These are phyloP conservation scores for Caenorhabditis tropicalis DNA, from an alignment of 1,140 invertebrate genomes.

Conservation along the genomic window DNA sequence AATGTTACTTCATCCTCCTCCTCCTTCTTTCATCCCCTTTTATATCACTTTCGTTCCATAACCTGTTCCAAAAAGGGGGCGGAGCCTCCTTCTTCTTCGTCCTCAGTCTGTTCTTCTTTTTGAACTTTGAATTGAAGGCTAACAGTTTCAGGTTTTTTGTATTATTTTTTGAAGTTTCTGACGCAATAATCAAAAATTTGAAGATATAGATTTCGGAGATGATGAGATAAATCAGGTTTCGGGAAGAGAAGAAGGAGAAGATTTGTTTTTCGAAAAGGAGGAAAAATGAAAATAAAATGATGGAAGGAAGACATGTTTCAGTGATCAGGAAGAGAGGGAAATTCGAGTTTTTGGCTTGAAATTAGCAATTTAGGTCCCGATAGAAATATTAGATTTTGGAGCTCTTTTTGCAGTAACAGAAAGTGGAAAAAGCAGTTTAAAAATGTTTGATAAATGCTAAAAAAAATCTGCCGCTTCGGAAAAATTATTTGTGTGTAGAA, in stretches of 20 bases:
- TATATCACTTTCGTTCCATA: not conserved
- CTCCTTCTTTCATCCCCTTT: not conserved
- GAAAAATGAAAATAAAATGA: not conserved
- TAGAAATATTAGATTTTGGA: too few species aligned
- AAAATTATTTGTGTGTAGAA: too few species aligned
- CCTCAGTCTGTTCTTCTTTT: slow-evolving; percentile 14
- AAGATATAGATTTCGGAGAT: not conserved
- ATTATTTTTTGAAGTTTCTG: not conserved
- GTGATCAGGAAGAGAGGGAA: not conserved
- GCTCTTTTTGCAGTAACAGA: too few species aligned
- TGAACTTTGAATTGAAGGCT: slow-evolving; percentile 9
- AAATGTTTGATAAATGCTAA: too few species aligned
- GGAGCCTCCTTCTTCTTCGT: not conserved
- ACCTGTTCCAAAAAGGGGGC: slow-evolving; percentile 6
- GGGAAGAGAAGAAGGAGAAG: not conserved
- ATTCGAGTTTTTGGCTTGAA: not conserved
- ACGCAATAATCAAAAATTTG: not conserved
- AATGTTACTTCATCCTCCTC: not conserved
- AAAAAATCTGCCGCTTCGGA: too few species aligned
- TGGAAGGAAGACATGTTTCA: not conserved
- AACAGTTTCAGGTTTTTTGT: slow-evolving; percentile 1
- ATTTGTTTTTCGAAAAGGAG: not conserved
- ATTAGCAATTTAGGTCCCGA: too few species aligned
- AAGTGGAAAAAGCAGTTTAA: too few species aligned
- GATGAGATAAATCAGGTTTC: not conserved